Percentiles rank a stretch among this genome's conserved stretches.
These are phyloP conservation scores for Aethes cnicana DNA, from an alignment of 2,888 invertebrate species.

Conservation along the genomic window DNA sequence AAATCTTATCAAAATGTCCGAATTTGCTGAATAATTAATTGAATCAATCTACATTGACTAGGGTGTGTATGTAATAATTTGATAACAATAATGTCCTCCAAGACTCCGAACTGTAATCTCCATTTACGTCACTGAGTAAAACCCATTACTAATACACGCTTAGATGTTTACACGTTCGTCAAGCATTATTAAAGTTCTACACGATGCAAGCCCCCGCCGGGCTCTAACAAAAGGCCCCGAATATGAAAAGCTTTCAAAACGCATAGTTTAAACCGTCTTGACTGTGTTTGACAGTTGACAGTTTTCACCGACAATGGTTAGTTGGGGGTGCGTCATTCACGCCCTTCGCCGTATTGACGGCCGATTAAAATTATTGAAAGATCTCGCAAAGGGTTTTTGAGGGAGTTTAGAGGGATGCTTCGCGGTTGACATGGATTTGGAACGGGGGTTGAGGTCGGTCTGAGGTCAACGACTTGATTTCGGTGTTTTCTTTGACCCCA, in stretches of 20 bases:
- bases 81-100: too few relatives aligned
- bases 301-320: constrained; percentile 76
- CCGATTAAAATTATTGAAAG: constrained; percentile 79
- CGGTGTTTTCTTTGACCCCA: constrained; percentile 5
- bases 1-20: too few relatives aligned
- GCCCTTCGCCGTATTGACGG: constrained; percentile 57
- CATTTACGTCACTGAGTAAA: too few relatives aligned
- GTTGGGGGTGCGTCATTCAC: constrained; percentile 74
- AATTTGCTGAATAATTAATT: too few relatives aligned
- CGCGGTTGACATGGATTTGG: constrained; percentile 7
- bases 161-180: too few relatives aligned
- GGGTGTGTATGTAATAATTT: too few relatives aligned
- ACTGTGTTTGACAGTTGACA: constrained; percentile 82
- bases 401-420: constrained; percentile 26
- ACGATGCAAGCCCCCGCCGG: constrained; percentile 48
- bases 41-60: too few relatives aligned
- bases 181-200: constrained; percentile 36
- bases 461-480: constrained; percentile 20
- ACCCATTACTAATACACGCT: too few relatives aligned
- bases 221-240: constrained; percentile 61
- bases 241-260: constrained; percentile 67
- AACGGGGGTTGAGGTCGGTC: constrained; percentile 3
- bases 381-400: constrained; percentile 49
- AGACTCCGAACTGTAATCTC: too few relatives aligned
- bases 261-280: constrained; percentile 80